Conservation (phyloP, 2,113 vertebrate genomes). For the Paedocypris sp. region DNA sequence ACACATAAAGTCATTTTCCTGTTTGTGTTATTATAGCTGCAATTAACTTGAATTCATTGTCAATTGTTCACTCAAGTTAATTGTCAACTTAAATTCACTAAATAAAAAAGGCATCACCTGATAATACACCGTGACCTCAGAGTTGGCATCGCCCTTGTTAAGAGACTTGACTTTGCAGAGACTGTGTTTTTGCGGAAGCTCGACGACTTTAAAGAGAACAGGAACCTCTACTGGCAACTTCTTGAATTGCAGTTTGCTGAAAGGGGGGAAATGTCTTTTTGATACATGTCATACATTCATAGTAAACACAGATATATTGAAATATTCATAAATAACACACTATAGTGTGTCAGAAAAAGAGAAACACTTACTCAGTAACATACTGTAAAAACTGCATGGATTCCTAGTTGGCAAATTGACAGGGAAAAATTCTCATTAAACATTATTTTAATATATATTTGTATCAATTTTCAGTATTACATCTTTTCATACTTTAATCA, state of each 20-base stretch:
- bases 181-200: conserved; percentile 70
- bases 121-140: conserved; percentile 90
- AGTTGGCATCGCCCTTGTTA: conserved; percentile 88
- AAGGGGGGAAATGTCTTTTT: background rate
- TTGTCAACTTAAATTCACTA: no score
- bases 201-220: conserved; percentile 83
- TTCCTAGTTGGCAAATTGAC: conserved; percentile 44
- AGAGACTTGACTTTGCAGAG: conserved; percentile 88
- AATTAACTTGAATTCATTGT: no score
- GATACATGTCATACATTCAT: no score
- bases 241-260: conserved; percentile 75
- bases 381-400: conserved; percentile 56
- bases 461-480: no score
- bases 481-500: no score
- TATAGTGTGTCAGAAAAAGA: no score
- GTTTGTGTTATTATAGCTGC: no score
- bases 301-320: no score
- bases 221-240: conserved; percentile 70
- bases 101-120: conserved; percentile 67
- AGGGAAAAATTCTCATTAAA: background rate
- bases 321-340: no score
- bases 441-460: no score
- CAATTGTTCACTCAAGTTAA: no score
- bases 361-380: conserved; percentile 54
- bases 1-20: no score